A percentile compares a stretch with the other conserved stretches of the same genome.
Evolutionary conservation across 2,113 vertebrate genomes (phyloP).

Genomic region (Pachyramphus minor): DNA sequence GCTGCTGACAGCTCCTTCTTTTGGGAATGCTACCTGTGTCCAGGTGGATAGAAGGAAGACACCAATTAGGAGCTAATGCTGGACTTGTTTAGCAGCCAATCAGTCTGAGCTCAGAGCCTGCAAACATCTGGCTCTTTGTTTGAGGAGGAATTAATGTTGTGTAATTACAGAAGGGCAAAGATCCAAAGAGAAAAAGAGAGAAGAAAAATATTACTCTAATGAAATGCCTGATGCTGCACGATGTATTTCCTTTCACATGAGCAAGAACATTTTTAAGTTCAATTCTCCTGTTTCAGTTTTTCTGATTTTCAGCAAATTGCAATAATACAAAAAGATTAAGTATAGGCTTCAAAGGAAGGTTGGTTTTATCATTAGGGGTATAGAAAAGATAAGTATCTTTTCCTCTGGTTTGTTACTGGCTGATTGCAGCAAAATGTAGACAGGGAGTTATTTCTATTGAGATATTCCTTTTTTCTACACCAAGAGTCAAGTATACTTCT

Average conservation of each 20-base stretch:
- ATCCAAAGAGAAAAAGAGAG: not conserved
- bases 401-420: not conserved
- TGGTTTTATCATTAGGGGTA: not conserved
- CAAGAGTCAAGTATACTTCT: not conserved
- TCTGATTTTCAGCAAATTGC: not conserved
- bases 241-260: not conserved
- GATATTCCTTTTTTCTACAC: not conserved
- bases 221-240: not conserved
- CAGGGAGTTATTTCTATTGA: not conserved
- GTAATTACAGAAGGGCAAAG: not conserved
- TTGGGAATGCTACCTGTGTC: not conserved
- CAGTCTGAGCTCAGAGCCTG: not conserved
- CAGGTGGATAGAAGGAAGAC: not conserved
- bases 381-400: not conserved
- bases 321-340: conserved; percentile 18
- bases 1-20: not conserved
- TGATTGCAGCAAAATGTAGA: not conserved
- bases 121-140: conserved; percentile 4
- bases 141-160: not conserved
- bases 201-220: not conserved
- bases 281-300: not conserved
- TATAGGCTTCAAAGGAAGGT: not conserved
- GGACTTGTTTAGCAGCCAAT: not conserved
- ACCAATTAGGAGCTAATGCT: not conserved
- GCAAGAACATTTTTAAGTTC: not conserved